phyloP scores from a whole-genome alignment of 2,888 invertebrate genomes.

The Spatulosminthurus flaviceps region DNA sequence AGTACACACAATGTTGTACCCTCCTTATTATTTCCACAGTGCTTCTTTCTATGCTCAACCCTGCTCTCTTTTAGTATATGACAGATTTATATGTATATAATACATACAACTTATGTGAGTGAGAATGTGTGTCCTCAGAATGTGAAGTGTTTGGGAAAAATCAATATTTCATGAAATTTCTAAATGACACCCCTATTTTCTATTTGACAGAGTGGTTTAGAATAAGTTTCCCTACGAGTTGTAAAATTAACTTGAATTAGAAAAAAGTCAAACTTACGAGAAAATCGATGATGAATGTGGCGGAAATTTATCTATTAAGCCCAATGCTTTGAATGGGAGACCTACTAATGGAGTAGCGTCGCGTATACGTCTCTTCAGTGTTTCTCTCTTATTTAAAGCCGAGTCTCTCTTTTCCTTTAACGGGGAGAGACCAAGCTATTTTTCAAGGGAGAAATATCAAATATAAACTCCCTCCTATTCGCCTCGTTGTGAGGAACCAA shows the following conservation, averaged over 20 bases:
- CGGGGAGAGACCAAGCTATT: slow-evolving; percentile 9
- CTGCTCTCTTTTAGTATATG: no score
- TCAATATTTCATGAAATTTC: slow-evolving; percentile 42
- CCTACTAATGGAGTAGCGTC: slow-evolving; percentile 14
- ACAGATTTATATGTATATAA: no score
- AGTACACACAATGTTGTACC: no score
- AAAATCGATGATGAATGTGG: slow-evolving; percentile 22
- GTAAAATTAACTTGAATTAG: neutral
- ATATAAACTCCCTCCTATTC: slow-evolving; percentile 18
- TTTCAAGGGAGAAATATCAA: slow-evolving; percentile 1
- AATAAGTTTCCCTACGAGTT: neutral
- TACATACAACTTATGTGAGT: no score
- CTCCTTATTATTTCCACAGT: no score
- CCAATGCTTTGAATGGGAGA: neutral
- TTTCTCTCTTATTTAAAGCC: neutral
- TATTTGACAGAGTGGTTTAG: no score
- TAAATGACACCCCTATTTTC: neutral
- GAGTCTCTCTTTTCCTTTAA: neutral
- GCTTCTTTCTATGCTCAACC: no score
- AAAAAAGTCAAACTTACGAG: slow-evolving; percentile 29
- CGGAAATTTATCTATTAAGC: neutral
- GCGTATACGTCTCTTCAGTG: neutral
- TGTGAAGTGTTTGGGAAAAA: slow-evolving; percentile 16
- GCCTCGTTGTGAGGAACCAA: neutral
- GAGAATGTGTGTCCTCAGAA: neutral